Evolutionary conservation across 2,113 vertebrate genomes (phyloP).

Genomic region (Butastur rufipennis): DNA sequence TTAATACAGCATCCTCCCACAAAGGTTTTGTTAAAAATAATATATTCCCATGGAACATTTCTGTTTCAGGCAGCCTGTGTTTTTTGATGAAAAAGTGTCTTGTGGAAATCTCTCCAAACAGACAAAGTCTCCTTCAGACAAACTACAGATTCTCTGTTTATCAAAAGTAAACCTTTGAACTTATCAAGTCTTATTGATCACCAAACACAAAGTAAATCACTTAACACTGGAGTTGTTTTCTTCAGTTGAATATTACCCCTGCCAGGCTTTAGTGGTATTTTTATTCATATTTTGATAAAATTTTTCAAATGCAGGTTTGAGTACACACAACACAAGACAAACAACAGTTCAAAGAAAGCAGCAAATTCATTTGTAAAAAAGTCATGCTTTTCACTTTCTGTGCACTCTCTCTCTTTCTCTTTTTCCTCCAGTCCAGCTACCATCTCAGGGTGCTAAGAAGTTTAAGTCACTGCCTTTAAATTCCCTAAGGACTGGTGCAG

Average conservation of each 20-base stretch:
- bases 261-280: background rate
- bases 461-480: slow-evolving; percentile 68
- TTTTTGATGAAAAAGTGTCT: background rate
- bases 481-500: slow-evolving; percentile 37
- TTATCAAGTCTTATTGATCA: background rate
- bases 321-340: background rate
- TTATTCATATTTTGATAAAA: background rate
- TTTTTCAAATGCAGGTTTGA: background rate
- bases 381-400: background rate
- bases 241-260: background rate
- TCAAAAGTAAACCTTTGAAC: background rate
- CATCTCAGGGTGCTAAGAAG: slow-evolving; percentile 69
- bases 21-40: background rate
- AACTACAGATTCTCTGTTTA: background rate
- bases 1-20: background rate
- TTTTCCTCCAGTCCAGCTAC: slow-evolving; percentile 56
- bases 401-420: background rate
- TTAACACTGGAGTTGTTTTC: background rate
- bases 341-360: background rate
- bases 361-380: background rate
- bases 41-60: background rate
- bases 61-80: background rate
- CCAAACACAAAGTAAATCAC: background rate
- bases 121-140: background rate
- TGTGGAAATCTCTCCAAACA: background rate